These are phyloP conservation scores for Pachycephus smyrnensis DNA, from an alignment of 2,888 invertebrate species.

Conservation along the genomic window DNA sequence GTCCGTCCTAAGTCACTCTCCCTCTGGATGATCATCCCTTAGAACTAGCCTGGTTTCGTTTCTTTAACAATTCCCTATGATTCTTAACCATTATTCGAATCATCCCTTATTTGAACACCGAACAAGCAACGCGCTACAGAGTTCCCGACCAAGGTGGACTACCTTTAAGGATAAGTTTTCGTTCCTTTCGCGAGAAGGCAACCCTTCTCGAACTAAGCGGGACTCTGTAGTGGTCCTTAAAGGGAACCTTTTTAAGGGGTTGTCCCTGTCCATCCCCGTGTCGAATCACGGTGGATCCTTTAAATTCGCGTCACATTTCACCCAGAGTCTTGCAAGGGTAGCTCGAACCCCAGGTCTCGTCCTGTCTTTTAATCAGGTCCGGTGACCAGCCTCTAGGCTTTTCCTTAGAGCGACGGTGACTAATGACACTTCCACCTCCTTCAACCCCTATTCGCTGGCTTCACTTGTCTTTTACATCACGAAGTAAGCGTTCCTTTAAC, in stretches of 20 bases:
- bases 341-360: constrained; percentile 24
- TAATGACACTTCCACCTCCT: constrained; percentile 50
- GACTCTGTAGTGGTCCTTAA: constrained; percentile 39
- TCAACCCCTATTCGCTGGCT: not conserved
- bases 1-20: not conserved
- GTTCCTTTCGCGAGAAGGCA: constrained; percentile 26
- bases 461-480: not conserved
- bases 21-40: not conserved
- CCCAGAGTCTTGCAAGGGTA: constrained; percentile 49
- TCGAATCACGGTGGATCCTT: constrained; percentile 60
- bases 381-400: constrained; percentile 48
- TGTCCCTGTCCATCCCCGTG: constrained; percentile 51
- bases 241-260: constrained; percentile 57
- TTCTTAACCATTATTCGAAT: not conserved
- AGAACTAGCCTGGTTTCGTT: not conserved
- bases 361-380: constrained; percentile 63
- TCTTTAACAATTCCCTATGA: not conserved
- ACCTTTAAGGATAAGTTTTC: not conserved
- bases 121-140: not conserved
- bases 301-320: constrained; percentile 66
- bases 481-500: constrained; percentile 27
- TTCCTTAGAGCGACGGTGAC: constrained; percentile 55
- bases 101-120: not conserved
- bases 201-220: constrained; percentile 46
- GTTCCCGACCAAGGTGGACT: not conserved